Evolutionary conservation across 2,797 vertebrate species (phyloP), one percentile per base, ranked within the genome.

Genomic region (Brotula barbata): DNA sequence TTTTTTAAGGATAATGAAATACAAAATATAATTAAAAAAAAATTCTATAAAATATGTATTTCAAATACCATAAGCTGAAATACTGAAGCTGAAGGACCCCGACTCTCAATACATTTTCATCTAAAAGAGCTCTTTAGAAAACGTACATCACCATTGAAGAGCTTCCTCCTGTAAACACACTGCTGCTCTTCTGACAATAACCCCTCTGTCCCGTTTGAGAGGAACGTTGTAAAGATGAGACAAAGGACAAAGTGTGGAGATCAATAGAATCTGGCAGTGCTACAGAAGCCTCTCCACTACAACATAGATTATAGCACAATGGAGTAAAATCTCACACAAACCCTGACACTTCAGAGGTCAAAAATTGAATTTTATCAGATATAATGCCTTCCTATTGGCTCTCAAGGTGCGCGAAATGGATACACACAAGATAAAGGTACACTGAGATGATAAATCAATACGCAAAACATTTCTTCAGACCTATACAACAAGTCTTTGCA

Each of bases 221-320:
- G 55, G 22, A 57, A 28, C n/a, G 57, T 71, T 71, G 67, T 43
- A 37, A 71, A 68, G 63, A 76, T 16, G 21, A 52, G 59, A 55
- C 17, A 54, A 53, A 73, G 64, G 47, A 64, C 44, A 60, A 71
- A 49, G 54, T 70, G 54, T 40, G 39, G 19, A 54, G 78, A 85
- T 87, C 73, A 58, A 83, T 80, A 75, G 39, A 22, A 51, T 64
- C 65, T 79, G 70, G 69, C 80, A 73, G 59, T 55, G n/a, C n/a
- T n/a, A n/a, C 65, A 66, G 44, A 34, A 46, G 58, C 61, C 46
- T 53, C 23, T 37, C 52, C 36, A 52, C 33, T 60, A 54, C 21
- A 74, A 69, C 72, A 77, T 53, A 64, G 22, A 59, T 71, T 65
- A 51, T 25, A 23, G 20, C 36, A 69, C 59, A 65, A 59, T 58